These are phyloP conservation scores for Drosophila picticornis DNA, from an alignment of 2,888 invertebrate genomes.

Conservation along the genomic window DNA sequence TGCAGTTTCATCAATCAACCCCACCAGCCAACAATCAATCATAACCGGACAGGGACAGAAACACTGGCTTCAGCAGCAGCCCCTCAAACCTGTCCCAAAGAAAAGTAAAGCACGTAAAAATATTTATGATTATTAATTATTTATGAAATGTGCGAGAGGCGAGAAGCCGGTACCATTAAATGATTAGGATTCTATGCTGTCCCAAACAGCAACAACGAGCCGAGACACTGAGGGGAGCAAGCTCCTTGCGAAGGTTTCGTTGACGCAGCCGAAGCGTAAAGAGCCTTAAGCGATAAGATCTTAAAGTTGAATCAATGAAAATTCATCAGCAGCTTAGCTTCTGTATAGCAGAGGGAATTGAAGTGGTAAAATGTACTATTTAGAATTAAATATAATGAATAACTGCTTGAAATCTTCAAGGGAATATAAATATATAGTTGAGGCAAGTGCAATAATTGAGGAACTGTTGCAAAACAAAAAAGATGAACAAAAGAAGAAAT, in stretches of 20 bases:
- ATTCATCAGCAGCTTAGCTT: background rate
- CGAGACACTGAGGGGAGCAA: background rate
- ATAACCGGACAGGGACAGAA: constrained; percentile 37
- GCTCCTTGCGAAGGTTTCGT: background rate
- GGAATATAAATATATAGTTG: background rate
- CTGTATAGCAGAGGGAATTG: background rate
- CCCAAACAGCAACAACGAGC: constrained; percentile 3
- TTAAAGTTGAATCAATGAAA: constrained; percentile 22
- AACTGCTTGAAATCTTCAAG: background rate
- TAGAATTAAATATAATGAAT: too few relatives aligned
- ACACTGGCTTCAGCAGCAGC: constrained; percentile 2
- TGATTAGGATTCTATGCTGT: constrained; percentile 58
- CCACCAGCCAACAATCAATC: constrained; percentile 65
- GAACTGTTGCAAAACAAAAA: background rate
- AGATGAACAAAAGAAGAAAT: background rate
- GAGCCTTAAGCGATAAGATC: constrained; percentile 15
- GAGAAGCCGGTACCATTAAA: constrained; percentile 61
- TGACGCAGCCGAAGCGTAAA: background rate
- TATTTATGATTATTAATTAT: constrained; percentile 77
- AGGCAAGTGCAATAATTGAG: background rate
- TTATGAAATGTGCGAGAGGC: constrained; percentile 54
- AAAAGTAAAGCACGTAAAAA: constrained; percentile 52
- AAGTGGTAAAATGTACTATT: background rate
- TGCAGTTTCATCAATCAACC: constrained; percentile 72
- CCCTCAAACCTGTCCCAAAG: constrained; percentile 42